Evolutionary conservation across 2,797 vertebrate species (phyloP).

Genomic region (Scomberomorus guttatus): DNA sequence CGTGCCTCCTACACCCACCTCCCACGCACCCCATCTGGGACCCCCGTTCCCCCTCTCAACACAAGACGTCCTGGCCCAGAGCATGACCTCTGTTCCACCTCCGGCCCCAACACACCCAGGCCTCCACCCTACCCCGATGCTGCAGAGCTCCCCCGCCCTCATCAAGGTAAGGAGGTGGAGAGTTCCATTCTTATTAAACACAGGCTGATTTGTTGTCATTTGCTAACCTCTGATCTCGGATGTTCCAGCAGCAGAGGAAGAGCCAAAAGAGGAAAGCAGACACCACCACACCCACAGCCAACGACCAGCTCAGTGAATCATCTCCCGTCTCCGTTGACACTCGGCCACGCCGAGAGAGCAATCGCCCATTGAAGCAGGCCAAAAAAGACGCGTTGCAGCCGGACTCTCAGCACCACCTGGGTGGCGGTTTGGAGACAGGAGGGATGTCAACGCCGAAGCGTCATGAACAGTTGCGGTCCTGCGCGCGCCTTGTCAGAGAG

Average conservation of each 20-base stretch:
- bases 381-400: conserved; percentile 88
- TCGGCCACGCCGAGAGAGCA: conserved; percentile 85
- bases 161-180: conserved; percentile 86
- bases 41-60: conserved; percentile 85
- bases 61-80: conserved; percentile 86
- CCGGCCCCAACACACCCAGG: conserved; percentile 63
- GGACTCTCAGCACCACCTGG: conserved; percentile 83
- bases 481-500: conserved; percentile 69
- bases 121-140: conserved; percentile 79
- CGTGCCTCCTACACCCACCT: conserved; percentile 79
- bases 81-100: conserved; percentile 87
- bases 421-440: conserved; percentile 45
- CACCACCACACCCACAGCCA: conserved; percentile 94
- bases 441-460: conserved; percentile 59
- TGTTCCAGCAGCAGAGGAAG: conserved; percentile 87
- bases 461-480: conserved; percentile 77
- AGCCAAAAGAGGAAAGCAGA: conserved; percentile 97
- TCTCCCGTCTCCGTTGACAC: conserved; percentile 87
- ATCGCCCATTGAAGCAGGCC: conserved; percentile 87
- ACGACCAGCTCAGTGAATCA: conserved; percentile 92
- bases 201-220: neutral
- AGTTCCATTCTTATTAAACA: neutral
- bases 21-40: conserved; percentile 76
- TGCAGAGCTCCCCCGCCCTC: conserved; percentile 88
- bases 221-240: conserved; percentile 18